Evolutionary conservation across 2,113 vertebrate genomes (phyloP).

Genomic region (Scophthalmus maximus): DNA sequence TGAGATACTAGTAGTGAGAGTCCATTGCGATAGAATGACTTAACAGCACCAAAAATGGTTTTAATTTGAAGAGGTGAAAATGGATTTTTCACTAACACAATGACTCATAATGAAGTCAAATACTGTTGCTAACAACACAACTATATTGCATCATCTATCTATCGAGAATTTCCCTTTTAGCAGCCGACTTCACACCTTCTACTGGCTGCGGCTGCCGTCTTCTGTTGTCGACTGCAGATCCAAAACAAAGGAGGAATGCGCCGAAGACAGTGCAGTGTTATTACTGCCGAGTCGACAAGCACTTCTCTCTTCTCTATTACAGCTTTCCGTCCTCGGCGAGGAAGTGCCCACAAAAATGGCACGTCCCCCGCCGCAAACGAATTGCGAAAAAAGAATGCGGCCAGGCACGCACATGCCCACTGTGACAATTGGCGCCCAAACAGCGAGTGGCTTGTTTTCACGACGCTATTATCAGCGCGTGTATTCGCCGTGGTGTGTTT

Average conservation of each 20-base stretch:
- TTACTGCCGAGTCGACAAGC: conserved; percentile 48
- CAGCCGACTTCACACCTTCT: conserved; percentile 8
- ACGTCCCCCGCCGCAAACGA: conserved; percentile 60
- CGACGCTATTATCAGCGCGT: conserved; percentile 55
- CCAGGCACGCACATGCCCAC: conserved; percentile 57
- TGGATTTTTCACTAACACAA: not conserved
- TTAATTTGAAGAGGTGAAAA: too few species aligned
- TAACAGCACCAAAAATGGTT: too few species aligned
- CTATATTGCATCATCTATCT: not conserved
- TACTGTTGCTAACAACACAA: not conserved
- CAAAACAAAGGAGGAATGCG: conserved; percentile 61
- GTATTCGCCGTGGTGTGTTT: conserved; percentile 22
- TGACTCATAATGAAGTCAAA: not conserved
- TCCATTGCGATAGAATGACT: too few species aligned
- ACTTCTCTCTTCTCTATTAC: conserved; percentile 40
- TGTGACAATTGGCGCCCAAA: conserved; percentile 45
- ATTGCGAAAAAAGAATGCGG: conserved; percentile 64
- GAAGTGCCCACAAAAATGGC: conserved; percentile 62
- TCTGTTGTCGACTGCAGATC: conserved; percentile 8
- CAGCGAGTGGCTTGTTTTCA: conserved; percentile 44
- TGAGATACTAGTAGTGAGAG: too few species aligned
- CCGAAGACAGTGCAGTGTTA: conserved; percentile 9
- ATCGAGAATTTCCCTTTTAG: not conserved
- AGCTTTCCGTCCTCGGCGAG: conserved; percentile 48
- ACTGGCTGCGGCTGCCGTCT: not conserved